These are phyloP conservation scores for Myopa testacea DNA, from an alignment of 2,888 invertebrate species.

Conservation along the genomic window DNA sequence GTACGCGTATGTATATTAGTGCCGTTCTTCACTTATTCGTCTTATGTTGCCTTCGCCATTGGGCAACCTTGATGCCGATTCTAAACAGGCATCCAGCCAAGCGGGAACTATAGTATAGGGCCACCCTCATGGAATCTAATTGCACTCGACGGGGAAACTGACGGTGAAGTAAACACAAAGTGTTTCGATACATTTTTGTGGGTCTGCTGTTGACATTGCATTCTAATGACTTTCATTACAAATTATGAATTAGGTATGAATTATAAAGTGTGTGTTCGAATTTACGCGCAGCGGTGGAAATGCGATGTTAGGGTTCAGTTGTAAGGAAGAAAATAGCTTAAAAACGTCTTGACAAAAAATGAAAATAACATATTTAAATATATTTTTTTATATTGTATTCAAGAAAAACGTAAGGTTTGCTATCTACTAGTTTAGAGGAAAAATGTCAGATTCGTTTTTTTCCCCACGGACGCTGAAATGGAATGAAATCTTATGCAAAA, in stretches of 20 bases:
- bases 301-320: neutral
- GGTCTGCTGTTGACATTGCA: conserved; percentile 44
- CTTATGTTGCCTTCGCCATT: neutral
- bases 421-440: no score
- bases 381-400: conserved; percentile 1
- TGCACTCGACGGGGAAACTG: conserved; percentile 40
- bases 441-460: no score
- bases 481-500: no score
- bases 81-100: no score
- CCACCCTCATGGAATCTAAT: conserved; percentile 36
- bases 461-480: no score
- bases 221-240: conserved; percentile 42
- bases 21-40: neutral
- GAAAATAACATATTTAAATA: neutral
- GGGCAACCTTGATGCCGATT: no score
- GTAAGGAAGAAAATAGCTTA: neutral
- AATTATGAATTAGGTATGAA: conserved; percentile 35
- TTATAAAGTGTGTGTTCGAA: conserved; percentile 7
- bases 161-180: conserved; percentile 17
- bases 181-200: conserved; percentile 38
- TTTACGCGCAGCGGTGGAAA: neutral
- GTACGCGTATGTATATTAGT: neutral
- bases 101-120: conserved; percentile 22
- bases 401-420: neutral
- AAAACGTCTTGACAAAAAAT: neutral